Evolutionary conservation across 2,113 vertebrate genomes (phyloP).

Genomic region (Marmota flaviventris): DNA sequence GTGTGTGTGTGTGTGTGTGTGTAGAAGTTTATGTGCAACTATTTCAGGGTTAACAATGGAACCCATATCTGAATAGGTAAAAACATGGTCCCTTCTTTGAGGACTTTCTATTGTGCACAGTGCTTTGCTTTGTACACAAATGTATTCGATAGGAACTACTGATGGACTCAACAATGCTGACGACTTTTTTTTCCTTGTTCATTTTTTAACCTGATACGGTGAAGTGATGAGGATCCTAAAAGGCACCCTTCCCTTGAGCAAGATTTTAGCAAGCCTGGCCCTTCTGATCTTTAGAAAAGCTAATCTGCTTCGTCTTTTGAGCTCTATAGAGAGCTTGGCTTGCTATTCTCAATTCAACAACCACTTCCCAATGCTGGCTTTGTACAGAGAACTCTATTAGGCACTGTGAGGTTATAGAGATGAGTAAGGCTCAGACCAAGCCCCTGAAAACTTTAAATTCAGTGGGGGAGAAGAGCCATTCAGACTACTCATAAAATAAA

Average conservation of each 20-base stretch:
- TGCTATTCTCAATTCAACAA: neutral
- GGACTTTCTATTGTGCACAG: neutral
- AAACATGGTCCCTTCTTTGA: neutral
- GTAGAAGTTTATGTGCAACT: neutral
- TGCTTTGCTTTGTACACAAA: rapidly evolving
- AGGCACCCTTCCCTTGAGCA: neutral
- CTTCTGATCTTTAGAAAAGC: neutral
- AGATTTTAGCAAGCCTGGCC: neutral
- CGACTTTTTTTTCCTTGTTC: neutral
- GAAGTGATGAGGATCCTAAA: neutral
- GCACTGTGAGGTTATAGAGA: neutral
- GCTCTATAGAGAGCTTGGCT: neutral
- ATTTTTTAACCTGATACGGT: neutral
- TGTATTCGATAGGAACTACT: neutral
- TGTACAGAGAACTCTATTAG: neutral
- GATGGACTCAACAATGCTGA: neutral
- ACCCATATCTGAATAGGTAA: neutral
- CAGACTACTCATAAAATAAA: neutral
- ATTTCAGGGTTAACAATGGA: conserved; percentile 1
- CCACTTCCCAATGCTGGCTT: neutral
- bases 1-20: too few relatives aligned
- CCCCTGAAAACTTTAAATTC: conserved; percentile 1
- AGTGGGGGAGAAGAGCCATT: neutral
- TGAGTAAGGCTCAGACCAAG: neutral
- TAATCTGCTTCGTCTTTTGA: neutral